These are phyloP conservation scores for Drosophila anceps DNA, from an alignment of 2,888 invertebrate genomes.

Conservation along the genomic window DNA sequence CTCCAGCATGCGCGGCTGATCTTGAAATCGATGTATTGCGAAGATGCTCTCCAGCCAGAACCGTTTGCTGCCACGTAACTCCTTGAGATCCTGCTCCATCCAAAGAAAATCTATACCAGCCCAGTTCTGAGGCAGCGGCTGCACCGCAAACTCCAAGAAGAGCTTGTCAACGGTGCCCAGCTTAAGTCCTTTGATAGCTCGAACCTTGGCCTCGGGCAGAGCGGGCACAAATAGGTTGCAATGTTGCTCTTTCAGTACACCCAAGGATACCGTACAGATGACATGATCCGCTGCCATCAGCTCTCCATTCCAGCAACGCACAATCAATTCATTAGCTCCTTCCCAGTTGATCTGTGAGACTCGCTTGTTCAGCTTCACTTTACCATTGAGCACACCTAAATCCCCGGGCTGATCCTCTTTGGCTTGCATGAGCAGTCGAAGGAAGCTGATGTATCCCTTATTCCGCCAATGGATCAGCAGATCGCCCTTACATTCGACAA, in stretches of 20 bases:
- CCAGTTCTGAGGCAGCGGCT: constrained; percentile 86
- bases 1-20: constrained; percentile 88
- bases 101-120: constrained; percentile 87
- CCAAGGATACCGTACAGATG: constrained; percentile 87
- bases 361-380: constrained; percentile 69
- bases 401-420: constrained; percentile 46
- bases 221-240: constrained; percentile 85
- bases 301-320: constrained; percentile 84
- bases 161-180: constrained; percentile 89
- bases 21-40: constrained; percentile 88
- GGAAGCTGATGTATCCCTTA: constrained; percentile 89
- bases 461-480: constrained; percentile 90
- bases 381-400: constrained; percentile 79
- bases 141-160: constrained; percentile 87
- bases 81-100: constrained; percentile 85
- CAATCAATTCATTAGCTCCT: constrained; percentile 26
- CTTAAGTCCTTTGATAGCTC: constrained; percentile 86
- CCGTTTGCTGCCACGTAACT: constrained; percentile 62
- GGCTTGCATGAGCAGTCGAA: constrained; percentile 88
- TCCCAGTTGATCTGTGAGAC: constrained; percentile 68
- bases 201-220: constrained; percentile 85
- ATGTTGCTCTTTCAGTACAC: constrained; percentile 86
- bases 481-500: constrained; percentile 90
- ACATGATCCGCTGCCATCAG: constrained; percentile 86
- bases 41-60: constrained; percentile 89